Evolutionary conservation across 92 coral and sea anemone species (phyloP), one percentile per base, ranked within the genome.

Genomic region (Virgularia gustaviana): DNA sequence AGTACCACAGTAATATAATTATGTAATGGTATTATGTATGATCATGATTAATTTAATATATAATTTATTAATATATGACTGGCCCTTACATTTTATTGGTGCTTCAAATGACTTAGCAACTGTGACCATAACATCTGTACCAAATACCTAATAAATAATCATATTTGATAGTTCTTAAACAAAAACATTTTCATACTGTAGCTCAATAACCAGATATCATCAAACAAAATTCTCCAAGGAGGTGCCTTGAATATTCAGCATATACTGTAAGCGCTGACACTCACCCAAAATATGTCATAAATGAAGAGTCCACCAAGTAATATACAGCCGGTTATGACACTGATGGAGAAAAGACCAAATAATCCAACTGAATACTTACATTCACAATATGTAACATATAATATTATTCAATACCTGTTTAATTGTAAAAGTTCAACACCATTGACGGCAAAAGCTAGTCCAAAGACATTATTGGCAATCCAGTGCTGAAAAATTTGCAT

Each of bases 71-170:
- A 11, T 13, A 18, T 8, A 20, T 27, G 39, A 25, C 59, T 5
- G 45, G 63, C 75, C 38, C 91, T 77, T 68, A 94, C 99, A 71
- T 72, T 94, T 94, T 70, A 94, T 94, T 57, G 99, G 99, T 33
- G 99, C 99, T 72, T 94, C 99, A 78, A 94, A 94, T 34, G 99
- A 94, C 79, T 94, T 94, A 66, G 99, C 99, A 30, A 94, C 99
- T 23, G 99, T 94, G 2, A 94, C 99, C 99, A 94, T 94, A 20
- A 94, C 99, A 83, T 94, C 99, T 72, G 99, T 94, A 72, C 99
- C 99, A 85, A 94, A 94, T 39, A 94, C 99, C 99, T 94, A 37
- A 9, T 43, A 71, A 71, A 38, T n/a, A n/a, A n/a, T n/a, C n/a
- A n/a, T n/a, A n/a, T n/a, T n/a, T n/a, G 35, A 32, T n/a, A 43